A percentile compares a stretch with the other conserved stretches of the same genome.
Conservation (phyloP, 2,888 invertebrate species). For the Mythimna ferrago region DNA sequence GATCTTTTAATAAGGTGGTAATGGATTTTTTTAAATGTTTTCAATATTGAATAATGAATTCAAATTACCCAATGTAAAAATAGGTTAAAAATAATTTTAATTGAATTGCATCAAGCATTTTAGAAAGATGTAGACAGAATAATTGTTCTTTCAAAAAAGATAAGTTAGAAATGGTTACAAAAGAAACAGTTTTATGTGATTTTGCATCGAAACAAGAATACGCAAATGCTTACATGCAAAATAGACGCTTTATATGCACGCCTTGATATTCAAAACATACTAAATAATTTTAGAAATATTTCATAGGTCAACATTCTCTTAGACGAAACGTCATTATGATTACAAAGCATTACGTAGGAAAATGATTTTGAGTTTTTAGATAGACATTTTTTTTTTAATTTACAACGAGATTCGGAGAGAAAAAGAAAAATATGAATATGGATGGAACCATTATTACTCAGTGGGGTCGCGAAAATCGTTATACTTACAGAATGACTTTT, state of each 20-base stretch:
- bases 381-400: background rate
- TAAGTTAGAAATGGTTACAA: background rate
- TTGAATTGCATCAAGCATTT: background rate
- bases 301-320: constrained; percentile 43
- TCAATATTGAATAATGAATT: background rate
- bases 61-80: background rate
- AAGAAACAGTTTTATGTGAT: constrained; percentile 14
- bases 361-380: background rate
- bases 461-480: background rate
- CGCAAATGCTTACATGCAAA: constrained; percentile 12
- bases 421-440: constrained; percentile 3
- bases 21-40: background rate
- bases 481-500: background rate
- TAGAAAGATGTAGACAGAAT: background rate
- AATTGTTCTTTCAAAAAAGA: background rate
- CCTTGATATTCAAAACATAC: constrained; percentile 37
- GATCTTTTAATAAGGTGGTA: background rate
- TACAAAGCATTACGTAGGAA: background rate
- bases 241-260: constrained; percentile 29
- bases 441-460: background rate
- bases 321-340: constrained; percentile 5
- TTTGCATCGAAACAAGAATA: constrained; percentile 27
- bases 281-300: constrained; percentile 31
- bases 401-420: background rate
- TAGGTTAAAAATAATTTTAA: background rate